Base-by-base conservation (phyloP, 2,797 vertebrate species). In the Arremon brunneinucha region DNA sequence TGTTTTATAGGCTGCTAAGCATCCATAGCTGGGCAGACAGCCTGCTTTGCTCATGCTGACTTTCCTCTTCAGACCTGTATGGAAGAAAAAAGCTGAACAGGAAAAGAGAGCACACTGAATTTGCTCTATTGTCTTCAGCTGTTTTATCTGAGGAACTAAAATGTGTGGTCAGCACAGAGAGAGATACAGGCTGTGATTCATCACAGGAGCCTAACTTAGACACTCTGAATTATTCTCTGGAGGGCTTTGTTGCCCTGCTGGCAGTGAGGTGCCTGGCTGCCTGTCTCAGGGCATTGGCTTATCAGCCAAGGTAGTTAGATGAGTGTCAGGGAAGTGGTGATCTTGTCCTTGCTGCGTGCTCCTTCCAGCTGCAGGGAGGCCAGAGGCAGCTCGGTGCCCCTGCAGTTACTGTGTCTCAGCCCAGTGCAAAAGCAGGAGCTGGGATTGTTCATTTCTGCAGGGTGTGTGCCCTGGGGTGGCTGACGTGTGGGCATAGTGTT, bases 381-480 rank as follows among this genome's bases (percentile, higher is more conserved):
- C 12, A 28, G 39, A 63, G 44, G 59, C 55, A 84, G 24, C 49
- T 67, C 0, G 0, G 35, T 57, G 32, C 22, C 47, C 39, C 59
- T 69, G 55, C 35, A 35, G 69, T 52, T 77, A 41, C 63, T 70
- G 68, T 1, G 0, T 56, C 28, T 70, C 49, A 11, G 79, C 16
- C 71, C 32, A 24, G 44, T 18, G 24, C 62, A 41, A 18, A 64
- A 46, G 59, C 5, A 0, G 1, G 2, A 60, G 27, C 53, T 50
- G 76, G 27, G 53, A 35, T 28, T 3, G 2, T 43, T 85, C 8
- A 1, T 39, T 70, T 1, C n/a, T 0, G 0, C 18, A 26, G 68
- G n/a, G 15, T 70, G 1, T 0, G 0, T 35, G 24, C n/a, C 15
- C 9, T 2, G 11, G 21, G 37, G 23, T 1, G 1, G 27, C 59